Base-by-base conservation (phyloP, 2,113 vertebrate genomes). In the Rostratula benghalensis region DNA sequence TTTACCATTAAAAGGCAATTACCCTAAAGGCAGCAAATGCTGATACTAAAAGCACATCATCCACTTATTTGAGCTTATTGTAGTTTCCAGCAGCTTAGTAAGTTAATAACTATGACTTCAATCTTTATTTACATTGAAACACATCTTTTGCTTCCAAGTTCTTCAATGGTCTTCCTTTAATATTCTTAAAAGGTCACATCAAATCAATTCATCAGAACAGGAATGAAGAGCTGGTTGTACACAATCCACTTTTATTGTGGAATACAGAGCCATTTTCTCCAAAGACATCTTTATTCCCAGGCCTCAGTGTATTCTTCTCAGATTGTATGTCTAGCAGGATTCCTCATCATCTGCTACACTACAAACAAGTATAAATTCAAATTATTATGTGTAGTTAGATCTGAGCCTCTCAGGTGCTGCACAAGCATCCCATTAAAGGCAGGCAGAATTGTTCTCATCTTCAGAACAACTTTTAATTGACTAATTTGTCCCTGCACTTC, bases 401-500 rank as follows among this genome's bases (percentile, higher is more conserved):
- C 8, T 46, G 46, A 90, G 46, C 22, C 11, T 83, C 57, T 81
- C 30, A 30, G 71, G 30, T 31, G 73, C 65, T 68, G 48, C 19
- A 87, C 31, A 78, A 75, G 70, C 43, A 56, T 35, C 43, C 46
- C 71, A 73, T 7, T 24, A 90, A 94, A 80, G 45, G 35, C 57
- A 90, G 30, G 41, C 33, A 95, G 59, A 50, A 33, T 4, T 16
- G 21, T 48, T 71, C 39, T 81, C 15, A 56, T 71, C 33, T 87
- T 84, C 39, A 31, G 27, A 82, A 87, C 48, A 43, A 75, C n/a
- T 39, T 95, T 74, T 91, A 85, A 91, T 83, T 87, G 83, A 88
- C 56, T 61, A 61, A 74, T 82, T 87, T 64, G 27, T 87, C 84
- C 31, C 57, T 60, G 27, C 35, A 71, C 43, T 91, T 92, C 83